A percentile compares a stretch with the other conserved stretches of the same genome.
Evolutionary conservation across 2,888 invertebrate genomes (phyloP).

Genomic region (Cryptosula pallasiana): DNA sequence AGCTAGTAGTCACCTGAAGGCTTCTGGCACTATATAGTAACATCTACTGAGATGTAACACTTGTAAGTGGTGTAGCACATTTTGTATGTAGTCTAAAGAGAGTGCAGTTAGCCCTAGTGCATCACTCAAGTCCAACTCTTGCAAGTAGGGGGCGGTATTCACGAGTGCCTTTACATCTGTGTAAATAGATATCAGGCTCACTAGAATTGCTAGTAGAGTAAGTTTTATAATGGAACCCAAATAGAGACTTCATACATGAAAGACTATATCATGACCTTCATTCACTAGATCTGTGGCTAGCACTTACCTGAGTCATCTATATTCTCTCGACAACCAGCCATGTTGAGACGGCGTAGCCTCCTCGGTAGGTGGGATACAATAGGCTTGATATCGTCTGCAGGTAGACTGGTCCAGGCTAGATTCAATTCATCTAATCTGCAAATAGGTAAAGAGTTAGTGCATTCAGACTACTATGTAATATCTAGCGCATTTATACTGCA

Average conservation of each 20-base stretch:
- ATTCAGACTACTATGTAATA: no score
- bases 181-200: no score
- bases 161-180: conserved; percentile 67
- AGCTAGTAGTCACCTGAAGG: conserved; percentile 63
- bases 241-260: no score
- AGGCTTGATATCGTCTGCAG: conserved; percentile 60
- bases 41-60: conserved; percentile 64
- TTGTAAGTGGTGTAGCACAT: conserved; percentile 58
- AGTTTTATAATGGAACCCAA: no score
- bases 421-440: conserved; percentile 61
- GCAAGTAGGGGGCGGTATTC: conserved; percentile 64
- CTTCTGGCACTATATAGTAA: conserved; percentile 67
- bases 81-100: conserved; percentile 60
- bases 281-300: no score
- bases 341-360: conserved; percentile 68
- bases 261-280: no score
- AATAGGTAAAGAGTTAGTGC: no score
- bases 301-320: conserved; percentile 65
- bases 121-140: conserved; percentile 84
- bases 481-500: no score
- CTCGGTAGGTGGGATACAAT: conserved; percentile 63
- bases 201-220: no score
- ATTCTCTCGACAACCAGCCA: conserved; percentile 74
- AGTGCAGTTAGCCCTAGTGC: conserved; percentile 67
- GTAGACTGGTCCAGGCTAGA: conserved; percentile 74